Percentiles rank a stretch among this genome's conserved stretches.
Conservation (phyloP, 2,888 invertebrate species). For the Monochamus alternatus region DNA sequence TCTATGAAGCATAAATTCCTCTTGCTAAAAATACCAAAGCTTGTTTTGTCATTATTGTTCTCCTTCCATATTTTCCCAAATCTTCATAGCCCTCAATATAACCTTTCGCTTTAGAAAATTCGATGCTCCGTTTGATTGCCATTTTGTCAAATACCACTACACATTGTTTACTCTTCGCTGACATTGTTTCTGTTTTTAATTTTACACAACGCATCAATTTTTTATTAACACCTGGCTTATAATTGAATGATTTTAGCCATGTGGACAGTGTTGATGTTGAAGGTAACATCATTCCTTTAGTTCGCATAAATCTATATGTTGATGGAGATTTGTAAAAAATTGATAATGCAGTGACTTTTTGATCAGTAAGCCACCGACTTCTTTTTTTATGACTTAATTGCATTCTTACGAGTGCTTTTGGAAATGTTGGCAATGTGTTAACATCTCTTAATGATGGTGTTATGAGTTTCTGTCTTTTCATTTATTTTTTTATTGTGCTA, state of each 20-base stretch:
- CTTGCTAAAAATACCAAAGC: slow-evolving; percentile 46
- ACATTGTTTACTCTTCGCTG: slow-evolving; percentile 40
- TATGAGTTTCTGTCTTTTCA: not conserved
- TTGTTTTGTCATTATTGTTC: slow-evolving; percentile 32
- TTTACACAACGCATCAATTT: not conserved
- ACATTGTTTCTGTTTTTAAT: slow-evolving; percentile 50
- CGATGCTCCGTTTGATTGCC: too few relatives aligned
- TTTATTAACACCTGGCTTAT: slow-evolving; percentile 17
- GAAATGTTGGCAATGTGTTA: slow-evolving; percentile 1
- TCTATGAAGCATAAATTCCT: slow-evolving; percentile 47
- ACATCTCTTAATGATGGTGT: not conserved
- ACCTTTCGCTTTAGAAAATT: too few relatives aligned
- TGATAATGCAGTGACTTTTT: slow-evolving; percentile 57
- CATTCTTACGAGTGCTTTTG: slow-evolving; percentile 38
- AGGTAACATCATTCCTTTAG: slow-evolving; percentile 49
- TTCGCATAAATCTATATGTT: slow-evolving; percentile 53
- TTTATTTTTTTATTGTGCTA: slow-evolving; percentile 24
- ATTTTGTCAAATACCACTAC: too few relatives aligned
- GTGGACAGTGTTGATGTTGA: slow-evolving; percentile 32
- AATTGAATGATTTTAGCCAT: not conserved
- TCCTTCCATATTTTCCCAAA: slow-evolving; percentile 30
- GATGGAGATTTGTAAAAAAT: slow-evolving; percentile 59
- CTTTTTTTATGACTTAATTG: slow-evolving; percentile 51
- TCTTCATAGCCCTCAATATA: too few relatives aligned
- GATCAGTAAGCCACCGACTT: slow-evolving; percentile 51